Evolutionary conservation across 2,888 invertebrate genomes (phyloP).

Genomic region (Ophion costatus): DNA sequence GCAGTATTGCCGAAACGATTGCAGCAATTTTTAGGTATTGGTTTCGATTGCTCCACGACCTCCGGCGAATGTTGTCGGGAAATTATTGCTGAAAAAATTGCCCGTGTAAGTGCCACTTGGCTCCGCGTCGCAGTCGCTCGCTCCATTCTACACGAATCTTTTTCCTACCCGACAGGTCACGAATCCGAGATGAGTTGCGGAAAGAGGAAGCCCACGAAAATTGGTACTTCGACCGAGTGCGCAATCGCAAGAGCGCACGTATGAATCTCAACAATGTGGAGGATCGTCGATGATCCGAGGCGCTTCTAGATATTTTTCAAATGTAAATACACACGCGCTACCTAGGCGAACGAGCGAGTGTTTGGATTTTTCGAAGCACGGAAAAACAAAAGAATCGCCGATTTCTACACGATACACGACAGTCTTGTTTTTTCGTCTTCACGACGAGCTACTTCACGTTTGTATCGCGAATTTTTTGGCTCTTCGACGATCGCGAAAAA

Average conservation of each 20-base stretch:
- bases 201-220: slow-evolving; percentile 52
- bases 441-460: not conserved
- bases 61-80: too few relatives aligned
- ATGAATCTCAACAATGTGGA: slow-evolving; percentile 16
- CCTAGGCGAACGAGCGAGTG: too few relatives aligned
- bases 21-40: too few relatives aligned
- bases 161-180: slow-evolving; percentile 44
- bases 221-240: slow-evolving; percentile 57
- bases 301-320: not conserved
- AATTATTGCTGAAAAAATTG: too few relatives aligned
- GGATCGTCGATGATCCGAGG: not conserved
- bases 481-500: not conserved
- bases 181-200: slow-evolving; percentile 53
- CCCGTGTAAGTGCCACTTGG: too few relatives aligned
- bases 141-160: not conserved
- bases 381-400: not conserved
- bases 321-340: too few relatives aligned
- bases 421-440: not conserved
- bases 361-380: too few relatives aligned
- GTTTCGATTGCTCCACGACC: too few relatives aligned
- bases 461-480: not conserved
- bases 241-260: slow-evolving; percentile 48
- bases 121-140: too few relatives aligned
- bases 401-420: not conserved
- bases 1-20: too few relatives aligned